Base-by-base conservation (phyloP, 2,888 invertebrate genomes). In the Agriopis marginaria region DNA sequence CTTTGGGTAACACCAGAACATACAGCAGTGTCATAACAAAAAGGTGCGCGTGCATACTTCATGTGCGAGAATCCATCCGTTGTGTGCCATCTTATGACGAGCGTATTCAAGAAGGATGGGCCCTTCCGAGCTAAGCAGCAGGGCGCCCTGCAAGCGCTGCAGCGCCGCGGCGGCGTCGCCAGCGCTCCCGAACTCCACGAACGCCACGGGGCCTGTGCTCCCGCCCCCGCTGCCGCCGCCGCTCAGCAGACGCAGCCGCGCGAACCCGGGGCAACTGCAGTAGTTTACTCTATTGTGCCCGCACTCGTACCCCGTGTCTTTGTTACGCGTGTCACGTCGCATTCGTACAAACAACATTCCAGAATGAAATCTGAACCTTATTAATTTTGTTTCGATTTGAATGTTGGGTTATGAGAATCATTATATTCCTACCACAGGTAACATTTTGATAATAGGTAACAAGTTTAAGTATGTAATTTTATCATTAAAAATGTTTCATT, bases 61-160 rank as follows among this genome's bases (percentile, higher is more conserved):
- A 88, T 93, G 94, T 90, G 92, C 91, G 90, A 91, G 91, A 90
- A 94, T 94, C 94, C 94, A 94, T 91, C 94, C 94, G 92, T 94
- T 94, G 94, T 94, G 94, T 89, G 98, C 98, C 99, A 99, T 99
- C 96, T 99, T 99, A 95, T 98, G 98, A 96, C 98, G 98, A 94
- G 99, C 99, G 96, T 97, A 99, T 96, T 99, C 99, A 94, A 99
- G 99, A 93, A 99, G 97, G 93, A 99, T 98, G 89, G 99, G 98
- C 84, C 99, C 99, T 92, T 99, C 97, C 81, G 99, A 99, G 93
- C 98, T 98, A 92, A 98, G 97, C 87, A 99, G 97, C 94, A 98
- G 97, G 92, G 98, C 98, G 91, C 99, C 99, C 95, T 99, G 99
- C 86, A 99, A 97, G 87, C 97, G 96, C 88, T 97, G 96, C 97